phyloP scores from a whole-genome alignment of 2,888 invertebrate species.

The Phengaris arion region DNA sequence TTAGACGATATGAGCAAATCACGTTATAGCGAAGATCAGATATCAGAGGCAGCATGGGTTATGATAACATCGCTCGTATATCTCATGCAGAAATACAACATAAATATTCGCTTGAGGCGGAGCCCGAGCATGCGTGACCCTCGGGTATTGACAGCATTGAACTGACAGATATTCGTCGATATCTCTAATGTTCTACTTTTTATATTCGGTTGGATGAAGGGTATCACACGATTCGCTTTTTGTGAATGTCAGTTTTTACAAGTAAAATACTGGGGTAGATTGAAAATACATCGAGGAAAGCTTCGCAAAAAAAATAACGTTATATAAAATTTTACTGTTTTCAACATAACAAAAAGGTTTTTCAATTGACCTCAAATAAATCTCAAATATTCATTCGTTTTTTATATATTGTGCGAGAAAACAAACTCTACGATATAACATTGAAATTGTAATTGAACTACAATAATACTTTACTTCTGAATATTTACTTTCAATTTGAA shows the following conservation, averaged over 20 bases:
- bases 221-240: neutral
- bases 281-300: neutral
- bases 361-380: no score
- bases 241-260: neutral
- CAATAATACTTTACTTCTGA: neutral
- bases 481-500: neutral
- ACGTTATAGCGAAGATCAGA: no score
- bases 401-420: no score
- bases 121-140: neutral
- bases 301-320: neutral
- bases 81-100: constrained; percentile 20
- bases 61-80: neutral
- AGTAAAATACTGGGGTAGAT: neutral
- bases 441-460: neutral
- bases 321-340: neutral
- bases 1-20: no score
- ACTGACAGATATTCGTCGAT: constrained; percentile 2
- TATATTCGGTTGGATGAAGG: no score
- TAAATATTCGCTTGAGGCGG: constrained; percentile 2
- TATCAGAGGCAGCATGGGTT: neutral
- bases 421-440: neutral
- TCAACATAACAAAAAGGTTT: no score
- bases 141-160: neutral
- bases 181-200: neutral
- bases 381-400: no score